These are phyloP conservation scores for Petrocephalus sullivani DNA, from an alignment of 2,797 vertebrate genomes.

Conservation along the genomic window DNA sequence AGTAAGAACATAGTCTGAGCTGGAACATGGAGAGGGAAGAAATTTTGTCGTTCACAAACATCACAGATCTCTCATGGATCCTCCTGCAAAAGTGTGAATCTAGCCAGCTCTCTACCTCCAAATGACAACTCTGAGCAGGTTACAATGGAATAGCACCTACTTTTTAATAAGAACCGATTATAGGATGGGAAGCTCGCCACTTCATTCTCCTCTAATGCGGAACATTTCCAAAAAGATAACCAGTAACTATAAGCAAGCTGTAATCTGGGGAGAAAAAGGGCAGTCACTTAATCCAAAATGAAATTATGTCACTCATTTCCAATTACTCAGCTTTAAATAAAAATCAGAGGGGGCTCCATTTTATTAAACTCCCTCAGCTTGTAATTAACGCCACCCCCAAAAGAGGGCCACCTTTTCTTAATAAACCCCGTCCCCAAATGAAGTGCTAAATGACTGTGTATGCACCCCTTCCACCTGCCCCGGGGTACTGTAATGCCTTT, in stretches of 20 bases:
- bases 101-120: neutral
- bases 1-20: neutral
- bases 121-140: neutral
- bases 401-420: slow-evolving; percentile 45
- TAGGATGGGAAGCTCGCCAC: neutral
- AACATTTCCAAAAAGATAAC: neutral
- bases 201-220: neutral
- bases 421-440: slow-evolving; percentile 57
- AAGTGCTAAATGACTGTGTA: slow-evolving; percentile 50
- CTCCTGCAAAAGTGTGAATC: neutral
- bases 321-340: neutral
- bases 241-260: neutral
- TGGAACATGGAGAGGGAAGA: neutral
- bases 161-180: neutral
- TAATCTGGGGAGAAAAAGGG: neutral
- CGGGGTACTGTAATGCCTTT: slow-evolving; percentile 64
- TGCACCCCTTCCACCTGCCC: slow-evolving; percentile 54
- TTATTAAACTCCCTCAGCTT: neutral
- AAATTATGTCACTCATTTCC: neutral
- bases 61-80: neutral
- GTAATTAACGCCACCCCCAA: slow-evolving; percentile 56
- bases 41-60: neutral
- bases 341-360: neutral
- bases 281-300: neutral
- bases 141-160: neutral